Conservation (phyloP, 2,888 invertebrate species). For the Cerceris rybyensis region DNA sequence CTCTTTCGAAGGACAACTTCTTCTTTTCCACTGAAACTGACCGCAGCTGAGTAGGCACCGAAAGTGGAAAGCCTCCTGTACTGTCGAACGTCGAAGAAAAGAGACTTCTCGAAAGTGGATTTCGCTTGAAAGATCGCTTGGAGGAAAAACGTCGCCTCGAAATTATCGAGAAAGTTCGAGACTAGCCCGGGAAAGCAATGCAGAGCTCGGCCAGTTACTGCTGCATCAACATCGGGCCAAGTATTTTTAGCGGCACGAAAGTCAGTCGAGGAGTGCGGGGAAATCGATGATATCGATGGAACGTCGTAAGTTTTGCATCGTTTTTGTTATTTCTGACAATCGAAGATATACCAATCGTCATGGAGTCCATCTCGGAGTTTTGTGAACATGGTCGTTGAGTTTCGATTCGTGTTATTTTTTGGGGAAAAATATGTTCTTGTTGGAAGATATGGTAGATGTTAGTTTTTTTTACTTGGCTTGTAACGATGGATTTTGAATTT, state of each 20-base stretch:
- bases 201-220: neutral
- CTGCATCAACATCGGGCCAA: neutral
- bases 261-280: conserved; percentile 3
- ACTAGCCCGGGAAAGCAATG: conserved; percentile 8
- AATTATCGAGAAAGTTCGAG: conserved; percentile 50
- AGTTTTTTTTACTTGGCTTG: too few species aligned
- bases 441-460: too few species aligned
- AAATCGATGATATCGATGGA: neutral
- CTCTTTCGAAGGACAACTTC: conserved; percentile 64
- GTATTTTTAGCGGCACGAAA: conserved; percentile 31
- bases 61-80: conserved; percentile 5
- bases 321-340: conserved; percentile 2
- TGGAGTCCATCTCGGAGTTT: neutral
- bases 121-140: conserved; percentile 45
- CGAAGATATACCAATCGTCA: neutral
- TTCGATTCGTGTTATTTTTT: too few species aligned
- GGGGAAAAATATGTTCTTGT: too few species aligned
- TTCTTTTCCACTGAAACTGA: conserved; percentile 66
- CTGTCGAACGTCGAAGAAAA: conserved; percentile 4
- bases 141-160: conserved; percentile 3
- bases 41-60: conserved; percentile 67
- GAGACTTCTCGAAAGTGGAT: conserved; percentile 32
- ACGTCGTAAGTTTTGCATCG: neutral
- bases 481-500: too few species aligned
- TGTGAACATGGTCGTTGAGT: too few species aligned